Evolutionary conservation across 1,140 invertebrate genomes (phyloP).

Genomic region (Heliconius congener): DNA sequence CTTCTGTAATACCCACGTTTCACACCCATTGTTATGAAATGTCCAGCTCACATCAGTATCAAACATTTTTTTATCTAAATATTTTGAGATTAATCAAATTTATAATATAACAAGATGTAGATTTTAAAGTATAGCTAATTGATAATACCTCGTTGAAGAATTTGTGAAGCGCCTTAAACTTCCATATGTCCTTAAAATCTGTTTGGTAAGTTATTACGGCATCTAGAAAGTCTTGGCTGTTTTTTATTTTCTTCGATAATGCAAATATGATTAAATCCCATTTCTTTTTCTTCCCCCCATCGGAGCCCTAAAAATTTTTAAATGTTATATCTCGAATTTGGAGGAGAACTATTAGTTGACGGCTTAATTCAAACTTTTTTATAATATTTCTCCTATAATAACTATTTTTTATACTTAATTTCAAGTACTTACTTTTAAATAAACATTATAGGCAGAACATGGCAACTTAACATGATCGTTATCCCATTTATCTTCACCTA

Average conservation of each 20-base stretch:
- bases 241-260: constrained; percentile 25
- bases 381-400: no score
- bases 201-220: constrained; percentile 27
- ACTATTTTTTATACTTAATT: no score
- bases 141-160: constrained; percentile 29
- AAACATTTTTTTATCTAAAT: no score
- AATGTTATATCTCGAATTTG: not conserved
- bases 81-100: no score
- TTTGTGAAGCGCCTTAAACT: constrained; percentile 28
- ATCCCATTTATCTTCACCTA: constrained; percentile 33
- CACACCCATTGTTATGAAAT: no score
- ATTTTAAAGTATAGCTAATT: no score
- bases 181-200: constrained; percentile 31
- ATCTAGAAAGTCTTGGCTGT: constrained; percentile 19
- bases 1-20: no score
- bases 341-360: no score
- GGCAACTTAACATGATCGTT: constrained; percentile 33
- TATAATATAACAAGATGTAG: no score
- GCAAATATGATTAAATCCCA: constrained; percentile 26
- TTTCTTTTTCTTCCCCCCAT: constrained; percentile 18
- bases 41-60: no score
- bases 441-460: constrained; percentile 27
- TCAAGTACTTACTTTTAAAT: constrained; percentile 14
- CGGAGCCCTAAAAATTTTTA: constrained; percentile 11
- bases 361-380: no score